Evolutionary conservation across 2,888 invertebrate species (phyloP).

Genomic region (Coenonympha glycerion): DNA sequence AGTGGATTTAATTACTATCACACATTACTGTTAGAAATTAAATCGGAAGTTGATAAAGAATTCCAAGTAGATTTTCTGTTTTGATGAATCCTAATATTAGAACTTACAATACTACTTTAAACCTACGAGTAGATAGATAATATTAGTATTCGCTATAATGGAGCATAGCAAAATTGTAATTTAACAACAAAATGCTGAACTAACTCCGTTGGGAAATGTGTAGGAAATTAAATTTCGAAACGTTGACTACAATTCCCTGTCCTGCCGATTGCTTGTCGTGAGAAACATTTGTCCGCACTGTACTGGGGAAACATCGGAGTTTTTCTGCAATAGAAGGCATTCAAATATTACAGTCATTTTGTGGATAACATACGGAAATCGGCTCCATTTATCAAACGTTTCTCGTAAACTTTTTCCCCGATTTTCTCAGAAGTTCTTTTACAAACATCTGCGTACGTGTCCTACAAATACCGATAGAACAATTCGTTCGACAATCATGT

Average conservation of each 20-base stretch:
- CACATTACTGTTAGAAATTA: constrained; percentile 13
- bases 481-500: background rate
- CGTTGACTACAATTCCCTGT: background rate
- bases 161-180: background rate
- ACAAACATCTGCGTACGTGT: too few relatives aligned
- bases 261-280: background rate
- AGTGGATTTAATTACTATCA: constrained; percentile 18
- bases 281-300: background rate
- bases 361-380: constrained; percentile 15
- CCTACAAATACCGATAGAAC: too few relatives aligned
- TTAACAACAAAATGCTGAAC: background rate
- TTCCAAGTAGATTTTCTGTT: background rate
- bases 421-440: background rate
- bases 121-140: too few relatives aligned
- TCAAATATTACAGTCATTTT: constrained; percentile 9
- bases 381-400: constrained; percentile 16
- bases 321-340: constrained; percentile 2
- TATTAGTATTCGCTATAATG: background rate
- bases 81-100: too few relatives aligned
- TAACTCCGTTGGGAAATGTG: background rate
- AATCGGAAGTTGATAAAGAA: background rate
- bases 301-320: background rate
- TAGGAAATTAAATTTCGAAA: background rate
- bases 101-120: too few relatives aligned
- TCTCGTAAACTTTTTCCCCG: constrained; percentile 7